Percentiles rank a stretch among this genome's conserved stretches.
These are phyloP conservation scores for Parus major DNA, from an alignment of 2,113 vertebrate genomes.

Conservation along the genomic window DNA sequence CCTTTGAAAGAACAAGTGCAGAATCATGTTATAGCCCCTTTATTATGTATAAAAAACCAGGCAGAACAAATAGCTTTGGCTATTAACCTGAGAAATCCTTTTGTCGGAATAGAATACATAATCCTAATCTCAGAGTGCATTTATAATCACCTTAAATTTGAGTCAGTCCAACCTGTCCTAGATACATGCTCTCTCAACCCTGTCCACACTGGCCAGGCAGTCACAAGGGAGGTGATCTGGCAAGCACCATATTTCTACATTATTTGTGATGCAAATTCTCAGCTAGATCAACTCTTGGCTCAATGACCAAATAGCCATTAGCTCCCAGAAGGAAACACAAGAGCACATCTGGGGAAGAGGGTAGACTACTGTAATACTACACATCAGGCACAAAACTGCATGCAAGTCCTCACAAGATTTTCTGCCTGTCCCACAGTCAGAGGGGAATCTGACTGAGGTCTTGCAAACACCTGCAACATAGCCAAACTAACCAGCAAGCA, in stretches of 20 bases:
- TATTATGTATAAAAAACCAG: not conserved
- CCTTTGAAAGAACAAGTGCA: not conserved
- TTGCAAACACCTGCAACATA: not conserved
- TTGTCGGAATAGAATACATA: not conserved
- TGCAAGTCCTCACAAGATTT: not conserved
- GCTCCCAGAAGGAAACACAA: not conserved
- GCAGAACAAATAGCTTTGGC: not conserved
- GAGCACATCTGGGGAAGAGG: not conserved
- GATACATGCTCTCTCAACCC: not conserved
- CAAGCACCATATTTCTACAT: not conserved
- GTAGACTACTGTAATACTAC: not conserved
- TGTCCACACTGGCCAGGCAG: not conserved
- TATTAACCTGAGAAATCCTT: not conserved
- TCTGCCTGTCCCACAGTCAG: not conserved
- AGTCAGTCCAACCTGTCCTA: not conserved
- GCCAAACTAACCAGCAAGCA: not conserved
- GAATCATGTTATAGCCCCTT: not conserved
- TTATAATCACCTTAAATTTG: not conserved
- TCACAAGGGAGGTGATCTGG: not conserved
- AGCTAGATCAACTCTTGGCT: not conserved
- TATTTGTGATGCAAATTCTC: not conserved
- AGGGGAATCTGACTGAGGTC: not conserved
- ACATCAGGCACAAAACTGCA: not conserved
- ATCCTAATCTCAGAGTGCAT: not conserved
- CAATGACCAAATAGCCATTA: not conserved